Conservation (phyloP, 2,113 vertebrate species). For the Leucopsar rothschildi region DNA sequence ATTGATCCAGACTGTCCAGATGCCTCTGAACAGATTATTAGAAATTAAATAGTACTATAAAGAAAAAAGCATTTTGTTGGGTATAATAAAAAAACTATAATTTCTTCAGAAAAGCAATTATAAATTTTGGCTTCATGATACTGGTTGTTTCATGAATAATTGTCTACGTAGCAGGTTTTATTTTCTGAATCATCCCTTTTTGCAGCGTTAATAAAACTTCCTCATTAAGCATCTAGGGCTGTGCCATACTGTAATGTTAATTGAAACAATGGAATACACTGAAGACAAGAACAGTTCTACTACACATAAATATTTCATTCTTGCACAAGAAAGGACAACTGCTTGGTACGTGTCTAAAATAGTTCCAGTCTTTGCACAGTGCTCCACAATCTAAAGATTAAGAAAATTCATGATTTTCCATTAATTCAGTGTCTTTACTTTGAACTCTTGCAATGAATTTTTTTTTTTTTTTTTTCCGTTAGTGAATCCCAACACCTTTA, state of each 20-base stretch:
- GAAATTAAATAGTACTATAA: not conserved
- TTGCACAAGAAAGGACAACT: not conserved
- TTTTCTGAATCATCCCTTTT: not conserved
- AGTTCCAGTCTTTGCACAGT: not conserved
- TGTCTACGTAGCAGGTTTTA: not conserved
- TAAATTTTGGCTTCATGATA: not conserved
- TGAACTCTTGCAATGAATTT: not conserved
- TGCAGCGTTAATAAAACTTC: not conserved
- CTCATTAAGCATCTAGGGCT: not conserved
- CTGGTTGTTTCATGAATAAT: not conserved
- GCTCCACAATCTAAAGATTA: not conserved
- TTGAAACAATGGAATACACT: not conserved
- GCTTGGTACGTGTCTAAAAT: not conserved
- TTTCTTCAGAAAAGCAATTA: not conserved
- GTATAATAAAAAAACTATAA: not conserved
- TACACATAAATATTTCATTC: not conserved
- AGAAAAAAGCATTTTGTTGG: rapidly evolving
- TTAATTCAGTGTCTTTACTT: rapidly evolving
- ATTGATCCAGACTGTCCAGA: not conserved
- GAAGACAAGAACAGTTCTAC: not conserved
- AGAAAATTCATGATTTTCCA: not conserved
- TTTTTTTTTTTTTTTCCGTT: not conserved
- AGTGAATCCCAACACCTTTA: not conserved
- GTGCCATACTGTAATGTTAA: not conserved
- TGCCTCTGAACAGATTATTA: not conserved